A percentile compares a stretch with the other conserved stretches of the same genome.
These are phyloP conservation scores for Nothoprocta perdicaria DNA, from an alignment of 2,113 vertebrate genomes.

Conservation along the genomic window DNA sequence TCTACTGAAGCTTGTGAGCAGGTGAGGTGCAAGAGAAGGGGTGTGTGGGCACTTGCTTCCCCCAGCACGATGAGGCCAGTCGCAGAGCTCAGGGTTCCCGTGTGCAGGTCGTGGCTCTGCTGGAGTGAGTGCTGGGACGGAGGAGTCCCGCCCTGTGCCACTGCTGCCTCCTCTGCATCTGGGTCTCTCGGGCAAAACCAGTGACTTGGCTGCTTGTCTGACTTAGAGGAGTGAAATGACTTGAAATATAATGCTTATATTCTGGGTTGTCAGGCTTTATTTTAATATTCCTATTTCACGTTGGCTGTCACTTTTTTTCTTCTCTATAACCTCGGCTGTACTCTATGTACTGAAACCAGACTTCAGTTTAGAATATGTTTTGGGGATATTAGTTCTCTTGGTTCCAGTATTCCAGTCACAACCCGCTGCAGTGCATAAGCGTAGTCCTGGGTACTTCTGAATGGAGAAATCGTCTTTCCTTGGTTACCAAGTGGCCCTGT, in stretches of 20 bases:
- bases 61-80: fast-evolving
- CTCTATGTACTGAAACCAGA: not conserved
- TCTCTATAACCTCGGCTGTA: not conserved
- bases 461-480: not conserved
- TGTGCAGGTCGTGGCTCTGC: not conserved
- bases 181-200: fast-evolving
- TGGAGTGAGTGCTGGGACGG: too few relatives aligned
- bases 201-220: fast-evolving
- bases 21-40: not conserved
- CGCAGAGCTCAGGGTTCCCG: fast-evolving
- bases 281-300: not conserved
- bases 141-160: not conserved
- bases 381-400: not conserved
- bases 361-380: not conserved
- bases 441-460: not conserved
- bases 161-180: fast-evolving
- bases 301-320: not conserved
- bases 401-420: not conserved
- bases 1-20: not conserved
- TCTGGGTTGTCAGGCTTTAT: not conserved
- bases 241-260: not conserved
- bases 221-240: not conserved
- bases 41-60: too few relatives aligned
- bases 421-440: not conserved
- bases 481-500: conserved; percentile 13